Conservation (phyloP, 2,888 invertebrate species). For the Pseudococcus viburni region DNA sequence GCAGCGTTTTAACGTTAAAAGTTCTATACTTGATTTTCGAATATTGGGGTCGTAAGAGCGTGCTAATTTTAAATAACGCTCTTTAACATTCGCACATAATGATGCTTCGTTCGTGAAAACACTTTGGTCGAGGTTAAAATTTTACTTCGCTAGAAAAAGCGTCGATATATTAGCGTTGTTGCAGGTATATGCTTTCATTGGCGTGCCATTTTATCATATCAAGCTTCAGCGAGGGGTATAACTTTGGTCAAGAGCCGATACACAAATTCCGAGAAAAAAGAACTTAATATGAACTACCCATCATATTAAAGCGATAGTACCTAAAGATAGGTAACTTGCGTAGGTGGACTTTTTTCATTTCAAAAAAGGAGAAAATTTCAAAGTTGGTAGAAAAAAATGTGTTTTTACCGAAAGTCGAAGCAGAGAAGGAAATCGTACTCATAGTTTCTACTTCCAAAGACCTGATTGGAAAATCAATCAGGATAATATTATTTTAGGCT, state of each 20-base stretch:
- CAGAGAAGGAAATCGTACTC: too few relatives aligned
- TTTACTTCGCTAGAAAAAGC: constrained; percentile 9
- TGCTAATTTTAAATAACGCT: constrained; percentile 47
- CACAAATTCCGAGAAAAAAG: not conserved
- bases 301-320: not conserved
- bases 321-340: too few relatives aligned
- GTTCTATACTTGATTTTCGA: constrained; percentile 39
- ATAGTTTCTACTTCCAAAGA: too few relatives aligned
- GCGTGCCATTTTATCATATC: constrained; percentile 23
- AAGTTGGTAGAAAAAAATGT: too few relatives aligned
- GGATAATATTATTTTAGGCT: too few relatives aligned
- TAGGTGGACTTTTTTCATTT: too few relatives aligned
- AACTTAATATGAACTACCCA: not conserved
- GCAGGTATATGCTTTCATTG: constrained; percentile 12
- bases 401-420: too few relatives aligned
- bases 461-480: too few relatives aligned
- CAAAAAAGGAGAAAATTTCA: too few relatives aligned
- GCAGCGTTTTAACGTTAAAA: not conserved
- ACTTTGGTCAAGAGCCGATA: not conserved
- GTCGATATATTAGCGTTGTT: not conserved
- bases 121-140: constrained; percentile 39
- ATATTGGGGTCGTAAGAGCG: constrained; percentile 52
- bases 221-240: not conserved
- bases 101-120: constrained; percentile 31
- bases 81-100: constrained; percentile 45